Evolutionary conservation across 2,113 vertebrate genomes (phyloP).

Genomic region (Chionodraco myersi): DNA sequence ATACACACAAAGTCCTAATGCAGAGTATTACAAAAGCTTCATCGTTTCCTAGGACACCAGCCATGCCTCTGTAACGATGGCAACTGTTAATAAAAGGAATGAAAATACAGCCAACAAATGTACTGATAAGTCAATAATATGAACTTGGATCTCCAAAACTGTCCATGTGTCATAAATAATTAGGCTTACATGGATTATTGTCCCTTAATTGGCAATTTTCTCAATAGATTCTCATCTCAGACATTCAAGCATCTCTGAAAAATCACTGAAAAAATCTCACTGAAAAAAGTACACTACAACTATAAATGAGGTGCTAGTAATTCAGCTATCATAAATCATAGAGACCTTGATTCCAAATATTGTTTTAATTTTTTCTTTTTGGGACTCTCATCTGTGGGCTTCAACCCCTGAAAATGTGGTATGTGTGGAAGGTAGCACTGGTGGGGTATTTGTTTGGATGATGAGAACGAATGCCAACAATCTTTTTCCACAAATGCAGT

Average conservation of each 20-base stretch:
- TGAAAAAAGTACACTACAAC: neutral
- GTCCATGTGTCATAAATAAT: conserved; percentile 8
- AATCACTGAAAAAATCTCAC: neutral
- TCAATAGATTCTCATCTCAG: neutral
- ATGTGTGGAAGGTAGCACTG: too few relatives aligned
- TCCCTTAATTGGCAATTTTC: neutral
- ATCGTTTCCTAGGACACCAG: conserved; percentile 62
- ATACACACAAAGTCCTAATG: conserved; percentile 44
- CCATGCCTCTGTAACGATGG: conserved; percentile 59
- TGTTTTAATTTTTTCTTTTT: too few relatives aligned
- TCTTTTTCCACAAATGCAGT: too few relatives aligned
- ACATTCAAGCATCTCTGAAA: neutral
- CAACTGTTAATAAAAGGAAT: conserved; percentile 64
- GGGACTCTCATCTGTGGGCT: too few relatives aligned
- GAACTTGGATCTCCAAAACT: conserved; percentile 6
- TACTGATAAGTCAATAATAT: conserved; percentile 31
- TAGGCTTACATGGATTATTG: neutral
- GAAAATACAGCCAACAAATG: conserved; percentile 30
- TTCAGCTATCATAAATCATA: neutral
- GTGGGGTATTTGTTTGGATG: neutral
- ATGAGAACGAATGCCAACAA: too few relatives aligned
- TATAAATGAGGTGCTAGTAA: neutral
- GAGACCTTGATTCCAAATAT: neutral
- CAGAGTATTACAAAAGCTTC: conserved; percentile 49
- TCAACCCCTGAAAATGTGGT: too few relatives aligned